Evolutionary conservation across 2,888 invertebrate species (phyloP).

Genomic region (Polymixis lichenea): DNA sequence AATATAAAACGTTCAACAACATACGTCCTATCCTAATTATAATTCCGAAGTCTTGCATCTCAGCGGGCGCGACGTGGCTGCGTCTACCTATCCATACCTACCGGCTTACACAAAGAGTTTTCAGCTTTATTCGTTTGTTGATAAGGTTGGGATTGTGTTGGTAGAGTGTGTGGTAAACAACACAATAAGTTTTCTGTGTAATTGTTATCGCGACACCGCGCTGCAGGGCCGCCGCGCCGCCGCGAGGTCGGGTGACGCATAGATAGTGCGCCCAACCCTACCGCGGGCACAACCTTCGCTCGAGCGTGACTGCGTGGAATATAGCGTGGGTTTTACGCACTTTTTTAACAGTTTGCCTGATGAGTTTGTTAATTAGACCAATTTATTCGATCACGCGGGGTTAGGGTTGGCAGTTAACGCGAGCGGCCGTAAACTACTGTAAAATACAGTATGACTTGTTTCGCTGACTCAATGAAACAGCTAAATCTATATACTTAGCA

Average conservation of each 20-base stretch:
- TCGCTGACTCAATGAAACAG: background rate
- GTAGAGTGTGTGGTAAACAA: constrained; percentile 65
- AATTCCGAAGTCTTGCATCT: constrained; percentile 66
- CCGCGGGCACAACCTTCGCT: constrained; percentile 66
- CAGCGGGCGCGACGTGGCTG: constrained; percentile 57
- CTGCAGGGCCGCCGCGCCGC: constrained; percentile 71
- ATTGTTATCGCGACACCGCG: constrained; percentile 85
- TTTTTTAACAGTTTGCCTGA: constrained; percentile 32
- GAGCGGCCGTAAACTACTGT: background rate
- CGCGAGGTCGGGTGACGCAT: constrained; percentile 77
- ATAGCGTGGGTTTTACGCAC: constrained; percentile 36
- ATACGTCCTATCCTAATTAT: constrained; percentile 66
- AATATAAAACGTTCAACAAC: constrained; percentile 41
- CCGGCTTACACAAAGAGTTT: background rate
- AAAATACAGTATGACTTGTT: background rate
- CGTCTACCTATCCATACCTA: constrained; percentile 60
- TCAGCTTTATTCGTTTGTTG: background rate
- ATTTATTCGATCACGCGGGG: background rate
- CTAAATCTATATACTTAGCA: no score
- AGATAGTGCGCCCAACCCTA: constrained; percentile 82
- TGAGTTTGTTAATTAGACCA: background rate
- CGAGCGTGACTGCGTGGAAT: constrained; percentile 58
- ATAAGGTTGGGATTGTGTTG: constrained; percentile 60
- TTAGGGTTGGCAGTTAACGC: background rate
- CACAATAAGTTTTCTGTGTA: constrained; percentile 82